Evolutionary conservation across 2,888 invertebrate species (phyloP).

Genomic region (Heteropelma amictum): DNA sequence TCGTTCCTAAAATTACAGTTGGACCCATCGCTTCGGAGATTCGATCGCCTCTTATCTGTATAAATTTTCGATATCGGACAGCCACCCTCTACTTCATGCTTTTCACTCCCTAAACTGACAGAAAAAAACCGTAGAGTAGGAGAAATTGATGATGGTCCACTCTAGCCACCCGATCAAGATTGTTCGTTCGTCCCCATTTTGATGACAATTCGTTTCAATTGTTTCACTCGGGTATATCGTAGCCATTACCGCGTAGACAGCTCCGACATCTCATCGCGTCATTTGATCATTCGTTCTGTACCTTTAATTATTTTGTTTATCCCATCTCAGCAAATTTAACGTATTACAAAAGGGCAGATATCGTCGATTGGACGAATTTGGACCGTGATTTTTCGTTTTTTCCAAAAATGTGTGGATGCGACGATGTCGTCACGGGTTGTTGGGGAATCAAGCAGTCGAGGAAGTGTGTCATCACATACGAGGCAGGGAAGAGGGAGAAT

Average conservation of each 20-base stretch:
- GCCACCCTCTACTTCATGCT: not conserved
- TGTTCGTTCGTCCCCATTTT: not conserved
- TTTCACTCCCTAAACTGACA: not conserved
- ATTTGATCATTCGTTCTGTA: too few relatives aligned
- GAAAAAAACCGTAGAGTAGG: not conserved
- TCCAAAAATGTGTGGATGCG: conserved; percentile 19
- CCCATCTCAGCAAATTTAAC: too few relatives aligned
- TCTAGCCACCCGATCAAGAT: not conserved
- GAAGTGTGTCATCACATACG: conserved; percentile 32
- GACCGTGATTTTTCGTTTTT: not conserved
- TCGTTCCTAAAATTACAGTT: not conserved
- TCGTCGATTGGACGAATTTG: too few relatives aligned
- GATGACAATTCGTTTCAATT: not conserved
- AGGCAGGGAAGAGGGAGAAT: conserved; percentile 48
- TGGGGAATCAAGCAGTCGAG: conserved; percentile 64
- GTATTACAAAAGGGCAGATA: too few relatives aligned
- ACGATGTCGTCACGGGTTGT: conserved; percentile 64
- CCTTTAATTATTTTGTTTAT: too few relatives aligned
- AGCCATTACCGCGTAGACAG: too few relatives aligned
- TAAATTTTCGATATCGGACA: not conserved
- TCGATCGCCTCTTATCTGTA: not conserved
- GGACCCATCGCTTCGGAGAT: not conserved
- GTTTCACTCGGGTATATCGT: too few relatives aligned
- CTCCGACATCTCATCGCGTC: too few relatives aligned
- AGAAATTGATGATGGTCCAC: not conserved